phyloP scores from a whole-genome alignment of 1,140 invertebrate species.

The Aphidius ervi region DNA sequence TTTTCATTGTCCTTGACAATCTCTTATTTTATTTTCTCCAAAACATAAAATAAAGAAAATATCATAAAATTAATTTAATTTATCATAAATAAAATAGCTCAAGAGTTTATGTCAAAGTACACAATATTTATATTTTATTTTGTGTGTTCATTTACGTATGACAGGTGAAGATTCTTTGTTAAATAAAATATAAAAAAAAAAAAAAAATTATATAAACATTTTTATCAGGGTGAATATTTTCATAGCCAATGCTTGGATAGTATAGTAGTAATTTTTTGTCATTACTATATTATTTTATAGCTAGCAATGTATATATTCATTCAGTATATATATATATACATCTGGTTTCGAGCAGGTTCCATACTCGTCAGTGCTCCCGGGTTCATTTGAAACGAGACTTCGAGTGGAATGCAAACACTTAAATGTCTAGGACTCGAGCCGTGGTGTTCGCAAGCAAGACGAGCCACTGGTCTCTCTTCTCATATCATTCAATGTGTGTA shows the following conservation, averaged over 20 bases:
- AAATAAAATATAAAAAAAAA: conserved; percentile 24
- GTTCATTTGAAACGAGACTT: conserved; percentile 41
- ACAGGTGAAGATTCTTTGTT: conserved; percentile 42
- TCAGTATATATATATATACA: conserved; percentile 2
- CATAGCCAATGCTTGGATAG: conserved; percentile 12
- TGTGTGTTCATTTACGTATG: conserved; percentile 30
- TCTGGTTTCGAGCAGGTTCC: conserved; percentile 13
- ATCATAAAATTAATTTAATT: background rate
- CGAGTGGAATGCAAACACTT: conserved; percentile 47
- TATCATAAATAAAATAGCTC: background rate
- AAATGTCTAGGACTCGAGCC: conserved; percentile 23
- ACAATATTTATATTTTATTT: conserved; percentile 1
- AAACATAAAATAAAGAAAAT: background rate
- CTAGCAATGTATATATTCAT: conserved; percentile 14
- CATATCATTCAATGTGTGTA: background rate
- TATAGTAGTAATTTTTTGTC: conserved; percentile 11
- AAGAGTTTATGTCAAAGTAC: too few species aligned
- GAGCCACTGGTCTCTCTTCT: conserved; percentile 19
- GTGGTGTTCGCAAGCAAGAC: conserved; percentile 17
- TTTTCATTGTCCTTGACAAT: conserved; percentile 11
- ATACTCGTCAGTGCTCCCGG: conserved; percentile 4
- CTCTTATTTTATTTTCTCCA: background rate
- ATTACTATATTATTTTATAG: background rate
- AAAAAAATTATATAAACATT: conserved; percentile 33
- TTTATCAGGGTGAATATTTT: conserved; percentile 24